Percentiles rank a stretch among this genome's conserved stretches.
These are phyloP conservation scores for Lineus longissimus DNA, from an alignment of 1,140 invertebrate species.

Conservation along the genomic window DNA sequence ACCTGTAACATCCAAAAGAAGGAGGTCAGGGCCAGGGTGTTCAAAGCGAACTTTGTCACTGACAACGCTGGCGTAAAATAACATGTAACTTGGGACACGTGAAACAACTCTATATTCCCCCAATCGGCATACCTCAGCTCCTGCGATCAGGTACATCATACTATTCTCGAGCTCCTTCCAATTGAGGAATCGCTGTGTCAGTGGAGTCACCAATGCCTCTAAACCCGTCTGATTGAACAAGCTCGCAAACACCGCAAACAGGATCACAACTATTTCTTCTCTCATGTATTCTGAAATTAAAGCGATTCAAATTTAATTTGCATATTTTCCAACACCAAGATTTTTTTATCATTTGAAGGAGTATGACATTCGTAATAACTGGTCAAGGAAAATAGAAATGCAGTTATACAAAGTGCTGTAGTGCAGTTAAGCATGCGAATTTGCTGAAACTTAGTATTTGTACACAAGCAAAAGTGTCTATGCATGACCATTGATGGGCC, in stretches of 20 bases:
- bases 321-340: background rate
- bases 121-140: constrained; percentile 32
- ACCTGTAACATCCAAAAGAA: constrained; percentile 25
- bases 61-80: background rate
- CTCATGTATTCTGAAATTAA: constrained; percentile 33
- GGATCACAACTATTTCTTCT: constrained; percentile 36
- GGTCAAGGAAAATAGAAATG: no score
- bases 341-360: background rate
- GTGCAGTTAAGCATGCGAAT: no score
- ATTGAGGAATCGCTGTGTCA: constrained; percentile 34
- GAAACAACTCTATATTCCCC: background rate
- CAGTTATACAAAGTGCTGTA: no score
- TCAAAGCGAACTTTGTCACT: background rate
- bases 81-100: background rate
- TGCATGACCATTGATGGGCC: no score
- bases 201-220: constrained; percentile 41
- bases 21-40: background rate
- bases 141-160: constrained; percentile 42
- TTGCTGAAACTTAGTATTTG: no score
- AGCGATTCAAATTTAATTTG: no score
- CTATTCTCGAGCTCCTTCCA: constrained; percentile 49
- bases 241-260: constrained; percentile 35
- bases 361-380: constrained; percentile 3
- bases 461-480: no score
- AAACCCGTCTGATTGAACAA: constrained; percentile 40